phyloP scores from a whole-genome alignment of 2,797 vertebrate species.

The Coluber constrictor region DNA sequence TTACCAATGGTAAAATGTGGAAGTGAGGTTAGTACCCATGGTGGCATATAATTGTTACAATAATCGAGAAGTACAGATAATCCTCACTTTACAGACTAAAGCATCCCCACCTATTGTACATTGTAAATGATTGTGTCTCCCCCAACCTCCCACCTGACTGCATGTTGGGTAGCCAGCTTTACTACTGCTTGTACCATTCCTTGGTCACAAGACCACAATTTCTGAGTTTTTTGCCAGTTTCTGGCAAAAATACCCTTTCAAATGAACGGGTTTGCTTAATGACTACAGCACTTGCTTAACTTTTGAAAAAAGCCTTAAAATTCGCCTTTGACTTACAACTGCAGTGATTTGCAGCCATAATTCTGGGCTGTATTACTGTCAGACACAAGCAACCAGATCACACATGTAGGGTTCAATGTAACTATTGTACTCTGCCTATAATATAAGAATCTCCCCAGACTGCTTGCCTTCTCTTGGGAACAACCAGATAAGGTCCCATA shows the following conservation, averaged over 20 bases:
- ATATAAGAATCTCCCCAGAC: neutral
- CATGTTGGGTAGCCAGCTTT: neutral
- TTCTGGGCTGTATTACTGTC: neutral
- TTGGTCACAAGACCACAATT: neutral
- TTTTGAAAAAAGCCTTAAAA: too few species aligned
- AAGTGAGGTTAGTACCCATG: neutral
- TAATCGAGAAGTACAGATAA: neutral
- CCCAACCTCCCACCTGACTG: neutral
- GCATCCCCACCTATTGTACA: neutral
- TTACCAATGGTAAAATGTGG: neutral
- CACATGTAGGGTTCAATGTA: neutral
- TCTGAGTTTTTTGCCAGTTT: neutral
- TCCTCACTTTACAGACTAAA: neutral
- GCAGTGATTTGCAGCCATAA: neutral
- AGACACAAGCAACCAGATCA: neutral
- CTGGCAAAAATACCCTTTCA: neutral
- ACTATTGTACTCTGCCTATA: neutral
- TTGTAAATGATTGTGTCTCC: neutral
- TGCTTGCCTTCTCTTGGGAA: neutral
- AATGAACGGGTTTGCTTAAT: too few species aligned
- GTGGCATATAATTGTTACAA: neutral
- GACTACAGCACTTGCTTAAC: too few species aligned
- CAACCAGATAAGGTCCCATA: neutral
- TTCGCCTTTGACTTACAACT: too few species aligned
- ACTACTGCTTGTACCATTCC: neutral